Percentiles rank a stretch among this genome's conserved stretches.
Evolutionary conservation across 2,888 invertebrate genomes (phyloP).

Genomic region (Dicyrtomina minuta): DNA sequence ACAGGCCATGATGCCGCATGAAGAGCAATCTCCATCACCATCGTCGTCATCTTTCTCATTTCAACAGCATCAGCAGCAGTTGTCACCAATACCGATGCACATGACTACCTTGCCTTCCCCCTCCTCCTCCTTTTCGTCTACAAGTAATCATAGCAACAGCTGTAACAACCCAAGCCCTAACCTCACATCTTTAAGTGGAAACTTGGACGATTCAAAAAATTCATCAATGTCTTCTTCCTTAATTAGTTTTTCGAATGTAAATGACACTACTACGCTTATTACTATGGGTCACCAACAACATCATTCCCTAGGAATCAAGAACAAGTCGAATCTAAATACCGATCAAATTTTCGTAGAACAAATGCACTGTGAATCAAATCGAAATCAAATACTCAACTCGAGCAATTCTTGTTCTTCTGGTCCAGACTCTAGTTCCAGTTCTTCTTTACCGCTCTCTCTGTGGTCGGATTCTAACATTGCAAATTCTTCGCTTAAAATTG

Average conservation of each 20-base stretch:
- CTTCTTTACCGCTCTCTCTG: no score
- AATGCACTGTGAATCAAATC: no score
- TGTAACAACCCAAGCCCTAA: background rate
- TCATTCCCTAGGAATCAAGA: background rate
- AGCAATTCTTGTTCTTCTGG: no score
- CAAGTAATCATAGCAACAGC: background rate
- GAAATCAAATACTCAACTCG: no score
- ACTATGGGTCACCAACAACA: no score
- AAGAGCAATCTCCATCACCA: constrained; percentile 1
- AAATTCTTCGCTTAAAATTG: no score
- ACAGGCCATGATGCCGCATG: constrained; percentile 42
- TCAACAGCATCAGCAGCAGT: background rate
- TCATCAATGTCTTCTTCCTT: background rate
- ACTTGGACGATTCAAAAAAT: background rate
- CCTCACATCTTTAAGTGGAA: background rate
- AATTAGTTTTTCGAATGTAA: no score
- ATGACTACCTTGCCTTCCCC: no score
- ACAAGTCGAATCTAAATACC: background rate
- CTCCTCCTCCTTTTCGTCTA: background rate
- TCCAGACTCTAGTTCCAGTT: no score
- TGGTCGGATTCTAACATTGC: no score
- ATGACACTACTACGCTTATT: no score
- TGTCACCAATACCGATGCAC: background rate
- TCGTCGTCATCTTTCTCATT: background rate
- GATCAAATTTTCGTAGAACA: no score